Evolutionary conservation across 1,140 invertebrate genomes (phyloP), one percentile per base, ranked within the genome.

Genomic region (Tetraneura akinire): DNA sequence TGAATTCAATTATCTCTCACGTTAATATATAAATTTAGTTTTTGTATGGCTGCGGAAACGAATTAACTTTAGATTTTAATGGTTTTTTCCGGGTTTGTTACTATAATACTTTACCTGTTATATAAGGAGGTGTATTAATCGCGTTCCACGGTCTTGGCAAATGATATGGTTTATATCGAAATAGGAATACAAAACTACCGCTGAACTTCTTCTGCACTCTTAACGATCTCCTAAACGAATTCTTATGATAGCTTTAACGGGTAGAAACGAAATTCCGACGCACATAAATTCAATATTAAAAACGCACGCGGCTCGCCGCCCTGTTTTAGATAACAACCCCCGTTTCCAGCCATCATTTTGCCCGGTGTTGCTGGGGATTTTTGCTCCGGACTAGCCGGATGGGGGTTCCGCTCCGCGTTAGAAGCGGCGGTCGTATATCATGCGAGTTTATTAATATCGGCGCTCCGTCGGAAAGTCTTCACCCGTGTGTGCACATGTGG

Each of bases 361-460:
- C 26, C 47, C 29, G 18, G 13, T 37, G 37, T n/a, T 32, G 26
- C 70, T 32, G 29, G 32, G 32, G 49, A 76, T 76, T 57, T 76
- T 57, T 57, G n/a, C 73, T 53, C 73, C 29, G 53, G 51, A 57
- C 73, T 76, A 45, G 10, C 14, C n/a, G 42, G 66, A 68, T 23
- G 37, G 21, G 13, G 66, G 64, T 26, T 1, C 14, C 42, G n/a
- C 13, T 3, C 10, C n/a, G 23, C 37, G 18, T 26, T 16, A 18
- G 23, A 51, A 14, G n/a, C 45, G 71, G 51, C 74, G 74, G 74
- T 78, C 74, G 74, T 78, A 78, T 78, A 78, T 78, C 74, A 78
- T 62, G 14, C 74, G 74, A 78, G 74, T 78, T 78, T 78, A 78
- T 78, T 78, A 78, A 78, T 78, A 78, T 78, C 55, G 74, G 74